phyloP scores from a whole-genome alignment of 2,797 vertebrate genomes.

The Otolemur crassicaudatus region DNA sequence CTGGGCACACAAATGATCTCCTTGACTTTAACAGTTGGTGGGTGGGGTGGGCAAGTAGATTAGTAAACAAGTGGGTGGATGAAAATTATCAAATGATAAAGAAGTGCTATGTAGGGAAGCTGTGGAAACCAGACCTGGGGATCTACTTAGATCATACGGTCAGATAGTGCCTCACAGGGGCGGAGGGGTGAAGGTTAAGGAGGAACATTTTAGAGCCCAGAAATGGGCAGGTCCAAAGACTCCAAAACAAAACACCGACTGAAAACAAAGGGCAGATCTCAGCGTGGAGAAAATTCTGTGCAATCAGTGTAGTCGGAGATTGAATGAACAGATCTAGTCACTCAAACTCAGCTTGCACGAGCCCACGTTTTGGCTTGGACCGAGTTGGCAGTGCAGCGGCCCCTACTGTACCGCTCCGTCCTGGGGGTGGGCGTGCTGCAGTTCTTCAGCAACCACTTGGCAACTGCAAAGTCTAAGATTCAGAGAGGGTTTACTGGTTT shows the following conservation, averaged over 20 bases:
- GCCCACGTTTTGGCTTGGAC: background rate
- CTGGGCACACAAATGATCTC: background rate
- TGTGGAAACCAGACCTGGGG: background rate
- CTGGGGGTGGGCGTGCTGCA: no score
- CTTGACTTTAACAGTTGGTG: background rate
- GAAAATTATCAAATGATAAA: background rate
- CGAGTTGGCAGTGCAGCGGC: background rate
- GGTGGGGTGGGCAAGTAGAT: background rate
- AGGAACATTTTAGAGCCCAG: background rate
- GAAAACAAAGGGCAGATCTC: background rate
- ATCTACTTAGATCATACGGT: background rate
- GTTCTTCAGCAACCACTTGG: background rate
- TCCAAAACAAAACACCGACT: background rate
- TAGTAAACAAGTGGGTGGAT: background rate
- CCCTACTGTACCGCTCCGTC: background rate
- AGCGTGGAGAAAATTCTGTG: background rate
- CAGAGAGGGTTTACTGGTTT: background rate
- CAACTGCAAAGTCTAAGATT: background rate
- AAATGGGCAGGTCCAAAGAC: background rate
- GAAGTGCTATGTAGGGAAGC: background rate
- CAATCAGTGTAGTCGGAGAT: background rate
- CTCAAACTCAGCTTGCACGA: background rate
- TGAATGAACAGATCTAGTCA: background rate
- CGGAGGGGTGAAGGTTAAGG: background rate
- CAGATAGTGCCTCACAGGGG: background rate